These are phyloP conservation scores for Takifugu flavidus DNA, from an alignment of 2,113 vertebrate genomes.

Conservation along the genomic window DNA sequence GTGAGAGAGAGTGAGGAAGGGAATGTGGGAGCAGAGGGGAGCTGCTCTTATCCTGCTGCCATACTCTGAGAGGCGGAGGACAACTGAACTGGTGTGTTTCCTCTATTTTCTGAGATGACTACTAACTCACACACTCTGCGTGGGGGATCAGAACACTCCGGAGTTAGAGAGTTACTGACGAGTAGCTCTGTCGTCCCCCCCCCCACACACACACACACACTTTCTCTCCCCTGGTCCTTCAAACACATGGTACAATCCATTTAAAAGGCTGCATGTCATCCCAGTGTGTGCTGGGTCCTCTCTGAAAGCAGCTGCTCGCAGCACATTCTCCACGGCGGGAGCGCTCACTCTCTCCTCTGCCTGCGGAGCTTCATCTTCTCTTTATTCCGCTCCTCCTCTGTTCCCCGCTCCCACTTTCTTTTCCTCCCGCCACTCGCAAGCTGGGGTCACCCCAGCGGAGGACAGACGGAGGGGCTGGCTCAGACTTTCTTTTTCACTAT, in stretches of 20 bases:
- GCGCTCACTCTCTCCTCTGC: slow-evolving; percentile 55
- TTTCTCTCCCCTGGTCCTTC: slow-evolving; percentile 44
- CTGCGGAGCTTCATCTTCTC: slow-evolving; percentile 53
- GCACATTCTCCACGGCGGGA: slow-evolving; percentile 67
- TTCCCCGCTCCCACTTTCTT: slow-evolving; percentile 6
- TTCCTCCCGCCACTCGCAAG: slow-evolving; percentile 12
- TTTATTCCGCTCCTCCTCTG: slow-evolving; percentile 15
- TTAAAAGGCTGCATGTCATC: slow-evolving; percentile 78
- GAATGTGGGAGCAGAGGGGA: slow-evolving; percentile 39
- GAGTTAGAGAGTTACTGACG: slow-evolving; percentile 46
- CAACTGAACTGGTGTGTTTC: slow-evolving; percentile 32
- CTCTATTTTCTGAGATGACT: slow-evolving; percentile 19
- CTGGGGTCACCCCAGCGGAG: not conserved
- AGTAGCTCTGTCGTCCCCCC: slow-evolving; percentile 36
- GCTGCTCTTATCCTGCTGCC: slow-evolving; percentile 44
- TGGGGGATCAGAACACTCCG: slow-evolving; percentile 34
- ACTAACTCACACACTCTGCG: slow-evolving; percentile 44
- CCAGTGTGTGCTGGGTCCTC: slow-evolving; percentile 72
- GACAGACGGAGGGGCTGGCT: slow-evolving; percentile 18
- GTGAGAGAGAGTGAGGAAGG: slow-evolving; percentile 49
- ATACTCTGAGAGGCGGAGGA: slow-evolving; percentile 30
- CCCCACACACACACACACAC: not conserved
- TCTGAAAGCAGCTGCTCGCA: slow-evolving; percentile 75
- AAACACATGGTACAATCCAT: slow-evolving; percentile 78
- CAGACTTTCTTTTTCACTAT: slow-evolving; percentile 8